A percentile compares a stretch with the other conserved stretches of the same genome.
Evolutionary conservation across 2,888 invertebrate species (phyloP).

Genomic region (Pollenia angustigena): DNA sequence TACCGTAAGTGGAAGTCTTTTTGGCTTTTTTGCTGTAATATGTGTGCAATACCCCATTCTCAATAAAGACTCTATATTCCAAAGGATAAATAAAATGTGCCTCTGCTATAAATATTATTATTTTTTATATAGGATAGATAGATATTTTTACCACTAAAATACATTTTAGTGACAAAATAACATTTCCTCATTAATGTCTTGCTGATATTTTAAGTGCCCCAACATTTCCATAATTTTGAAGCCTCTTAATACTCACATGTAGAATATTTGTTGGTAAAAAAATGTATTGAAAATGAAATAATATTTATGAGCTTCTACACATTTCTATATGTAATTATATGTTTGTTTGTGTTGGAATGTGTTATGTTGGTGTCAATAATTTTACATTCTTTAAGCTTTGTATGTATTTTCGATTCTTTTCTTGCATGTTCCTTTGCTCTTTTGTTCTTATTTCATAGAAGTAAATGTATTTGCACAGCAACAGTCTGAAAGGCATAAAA

Average conservation of each 20-base stretch:
- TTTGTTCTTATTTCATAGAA: slow-evolving; percentile 36
- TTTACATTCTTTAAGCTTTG: slow-evolving; percentile 66
- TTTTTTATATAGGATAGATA: no score
- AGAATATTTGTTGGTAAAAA: not conserved
- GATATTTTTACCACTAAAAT: no score
- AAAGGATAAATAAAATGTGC: no score
- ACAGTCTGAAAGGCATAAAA: slow-evolving; percentile 66
- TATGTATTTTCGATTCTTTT: slow-evolving; percentile 8
- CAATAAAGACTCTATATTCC: no score
- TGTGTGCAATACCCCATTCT: no score
- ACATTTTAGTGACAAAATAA: no score
- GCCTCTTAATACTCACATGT: not conserved
- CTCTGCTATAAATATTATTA: no score
- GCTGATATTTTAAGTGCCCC: no score
- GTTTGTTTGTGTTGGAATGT: slow-evolving; percentile 29
- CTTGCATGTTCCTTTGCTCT: slow-evolving; percentile 18
- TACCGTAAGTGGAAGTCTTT: no score
- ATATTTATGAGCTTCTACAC: slow-evolving; percentile 73
- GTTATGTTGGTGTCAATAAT: slow-evolving; percentile 71
- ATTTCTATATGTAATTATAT: slow-evolving; percentile 65
- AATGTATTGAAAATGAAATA: slow-evolving; percentile 41
- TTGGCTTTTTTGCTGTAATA: no score
- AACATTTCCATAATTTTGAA: not conserved
- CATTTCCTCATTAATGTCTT: no score
- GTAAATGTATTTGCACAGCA: slow-evolving; percentile 65